phyloP scores from a whole-genome alignment of 2,113 vertebrate species.

The Lagopus leucura region DNA sequence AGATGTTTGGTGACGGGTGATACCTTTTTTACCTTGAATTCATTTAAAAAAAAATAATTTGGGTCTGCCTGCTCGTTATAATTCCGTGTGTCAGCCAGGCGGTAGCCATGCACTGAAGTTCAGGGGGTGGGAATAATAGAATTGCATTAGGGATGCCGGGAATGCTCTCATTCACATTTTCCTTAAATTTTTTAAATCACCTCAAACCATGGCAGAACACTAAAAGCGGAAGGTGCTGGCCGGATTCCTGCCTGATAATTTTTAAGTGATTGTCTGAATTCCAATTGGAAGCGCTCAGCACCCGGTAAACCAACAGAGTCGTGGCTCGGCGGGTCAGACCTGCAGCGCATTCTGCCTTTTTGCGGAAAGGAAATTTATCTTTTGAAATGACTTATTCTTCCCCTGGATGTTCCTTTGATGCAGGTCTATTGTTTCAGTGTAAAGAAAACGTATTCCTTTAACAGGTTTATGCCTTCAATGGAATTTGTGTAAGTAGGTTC shows the following conservation, averaged over 20 bases:
- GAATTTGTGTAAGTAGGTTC: constrained; percentile 79
- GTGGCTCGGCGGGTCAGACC: constrained; percentile 6
- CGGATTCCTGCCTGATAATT: not conserved
- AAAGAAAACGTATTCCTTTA: constrained; percentile 77
- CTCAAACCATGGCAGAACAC: not conserved
- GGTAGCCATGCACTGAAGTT: rapidly evolving
- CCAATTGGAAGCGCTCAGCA: constrained; percentile 7
- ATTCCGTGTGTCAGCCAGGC: not conserved
- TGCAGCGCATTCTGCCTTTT: constrained; percentile 10
- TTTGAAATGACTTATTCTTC: constrained; percentile 68
- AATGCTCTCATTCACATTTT: not conserved
- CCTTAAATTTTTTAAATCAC: not conserved
- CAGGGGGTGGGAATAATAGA: not conserved
- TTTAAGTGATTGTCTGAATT: not conserved
- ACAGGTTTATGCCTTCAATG: constrained; percentile 79
- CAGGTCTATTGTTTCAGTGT: constrained; percentile 78
- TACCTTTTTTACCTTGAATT: not conserved
- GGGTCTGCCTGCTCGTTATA: not conserved
- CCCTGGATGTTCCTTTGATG: constrained; percentile 68
- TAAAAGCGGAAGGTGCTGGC: not conserved
- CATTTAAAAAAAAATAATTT: not conserved
- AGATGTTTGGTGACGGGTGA: not conserved
- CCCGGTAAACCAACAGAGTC: constrained; percentile 35
- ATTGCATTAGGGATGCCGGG: not conserved
- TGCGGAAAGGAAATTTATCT: constrained; percentile 56